A percentile compares a stretch with the other conserved stretches of the same genome.
phyloP scores from a whole-genome alignment of 2,113 vertebrate genomes.

The Mellivora capensis region DNA sequence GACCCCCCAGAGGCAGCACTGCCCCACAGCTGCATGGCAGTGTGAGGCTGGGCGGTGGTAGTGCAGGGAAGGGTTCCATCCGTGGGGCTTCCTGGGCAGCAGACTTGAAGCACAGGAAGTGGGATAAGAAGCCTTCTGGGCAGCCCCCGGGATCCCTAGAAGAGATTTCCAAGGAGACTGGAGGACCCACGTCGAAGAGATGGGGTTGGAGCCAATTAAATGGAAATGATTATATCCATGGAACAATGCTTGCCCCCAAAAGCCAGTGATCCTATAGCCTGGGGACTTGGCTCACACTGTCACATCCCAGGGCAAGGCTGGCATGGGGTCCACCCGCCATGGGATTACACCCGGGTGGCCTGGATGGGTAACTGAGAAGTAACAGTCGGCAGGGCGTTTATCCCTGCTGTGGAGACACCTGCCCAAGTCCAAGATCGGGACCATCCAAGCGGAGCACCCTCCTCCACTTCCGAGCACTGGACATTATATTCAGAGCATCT shows the following conservation, averaged over 20 bases:
- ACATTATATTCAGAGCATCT: not conserved
- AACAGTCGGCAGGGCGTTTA: not conserved
- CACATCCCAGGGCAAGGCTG: not conserved
- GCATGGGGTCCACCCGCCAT: fast-evolving
- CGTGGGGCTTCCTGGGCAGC: not conserved
- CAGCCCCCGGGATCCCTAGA: not conserved
- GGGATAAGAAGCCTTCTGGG: not conserved
- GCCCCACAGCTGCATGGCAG: fast-evolving
- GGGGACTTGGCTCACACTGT: not conserved
- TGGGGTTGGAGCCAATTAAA: not conserved
- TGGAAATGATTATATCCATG: not conserved
- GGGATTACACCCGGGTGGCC: not conserved
- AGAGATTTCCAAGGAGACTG: not conserved
- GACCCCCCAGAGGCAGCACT: not conserved
- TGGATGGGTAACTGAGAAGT: not conserved
- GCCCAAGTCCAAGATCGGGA: not conserved
- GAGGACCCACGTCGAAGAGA: too few species aligned
- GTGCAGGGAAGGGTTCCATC: fast-evolving
- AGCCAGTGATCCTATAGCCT: not conserved
- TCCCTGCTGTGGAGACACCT: not conserved
- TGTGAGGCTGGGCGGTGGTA: not conserved
- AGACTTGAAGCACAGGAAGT: not conserved
- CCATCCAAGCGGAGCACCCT: not conserved
- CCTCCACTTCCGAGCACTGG: not conserved
- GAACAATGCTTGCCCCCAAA: not conserved